phyloP scores from a whole-genome alignment of 1,140 invertebrate species.

The Drosophila biarmipes region DNA sequence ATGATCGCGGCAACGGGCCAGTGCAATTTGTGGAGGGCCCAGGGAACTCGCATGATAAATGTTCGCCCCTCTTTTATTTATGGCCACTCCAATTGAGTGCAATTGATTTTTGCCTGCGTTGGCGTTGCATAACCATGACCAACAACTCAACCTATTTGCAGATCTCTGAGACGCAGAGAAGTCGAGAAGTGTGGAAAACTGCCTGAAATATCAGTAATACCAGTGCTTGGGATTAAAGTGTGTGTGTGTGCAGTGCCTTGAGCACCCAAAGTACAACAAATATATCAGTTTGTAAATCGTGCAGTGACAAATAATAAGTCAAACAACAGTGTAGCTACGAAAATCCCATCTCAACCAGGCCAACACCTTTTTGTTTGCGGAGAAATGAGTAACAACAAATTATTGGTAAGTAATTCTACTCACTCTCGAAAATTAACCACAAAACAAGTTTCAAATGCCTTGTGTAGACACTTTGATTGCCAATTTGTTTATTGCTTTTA shows the following conservation, averaged over 20 bases:
- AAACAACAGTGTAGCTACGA: constrained; percentile 16
- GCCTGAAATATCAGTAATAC: constrained; percentile 39
- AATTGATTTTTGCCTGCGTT: constrained; percentile 79
- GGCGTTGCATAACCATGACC: constrained; percentile 69
- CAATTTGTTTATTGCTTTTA: constrained; percentile 59
- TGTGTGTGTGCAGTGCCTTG: constrained; percentile 53
- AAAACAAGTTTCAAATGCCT: constrained; percentile 38
- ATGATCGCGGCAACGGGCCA: constrained; percentile 61
- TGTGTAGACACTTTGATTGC: constrained; percentile 11
- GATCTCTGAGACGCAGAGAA: constrained; percentile 42
- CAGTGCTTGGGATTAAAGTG: constrained; percentile 43
- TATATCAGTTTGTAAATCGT: constrained; percentile 46
- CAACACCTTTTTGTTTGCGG: constrained; percentile 69
- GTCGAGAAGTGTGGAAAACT: constrained; percentile 35
- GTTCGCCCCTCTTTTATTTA: constrained; percentile 69
- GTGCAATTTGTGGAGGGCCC: constrained; percentile 59
- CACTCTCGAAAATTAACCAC: constrained; percentile 28
- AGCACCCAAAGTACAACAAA: constrained; percentile 56
- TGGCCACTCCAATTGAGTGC: constrained; percentile 78
- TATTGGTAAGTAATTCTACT: constrained; percentile 66
- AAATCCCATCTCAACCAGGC: constrained; percentile 30
- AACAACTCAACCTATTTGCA: constrained; percentile 54
- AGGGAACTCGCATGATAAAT: constrained; percentile 63
- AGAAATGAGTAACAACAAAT: constrained; percentile 80
- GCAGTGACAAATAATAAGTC: constrained; percentile 49